Evolutionary conservation across 2,888 invertebrate genomes (phyloP).

Genomic region (Eristalis pertinax): DNA sequence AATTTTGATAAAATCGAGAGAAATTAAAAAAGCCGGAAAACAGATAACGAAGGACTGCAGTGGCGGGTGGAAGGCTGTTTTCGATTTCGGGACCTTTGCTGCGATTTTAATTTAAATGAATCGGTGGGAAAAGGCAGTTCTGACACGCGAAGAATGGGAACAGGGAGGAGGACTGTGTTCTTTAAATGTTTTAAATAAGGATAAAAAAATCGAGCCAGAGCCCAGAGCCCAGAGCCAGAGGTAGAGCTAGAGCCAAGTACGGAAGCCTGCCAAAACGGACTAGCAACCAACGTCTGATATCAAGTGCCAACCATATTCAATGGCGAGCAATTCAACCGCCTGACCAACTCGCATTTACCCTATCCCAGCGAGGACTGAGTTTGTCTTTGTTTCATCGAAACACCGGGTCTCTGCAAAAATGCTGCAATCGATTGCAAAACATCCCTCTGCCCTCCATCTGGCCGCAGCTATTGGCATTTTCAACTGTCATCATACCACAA

Average conservation of each 20-base stretch:
- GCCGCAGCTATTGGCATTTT: conserved; percentile 21
- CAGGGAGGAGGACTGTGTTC: too few relatives aligned
- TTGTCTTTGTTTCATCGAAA: too few relatives aligned
- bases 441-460: not conserved
- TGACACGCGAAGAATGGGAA: not conserved
- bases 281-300: too few relatives aligned
- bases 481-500: conserved; percentile 10
- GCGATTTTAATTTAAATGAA: not conserved
- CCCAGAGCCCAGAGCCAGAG: too few relatives aligned
- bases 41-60: not conserved
- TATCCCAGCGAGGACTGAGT: too few relatives aligned
- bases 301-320: too few relatives aligned
- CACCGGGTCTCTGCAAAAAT: not conserved
- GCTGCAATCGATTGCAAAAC: conserved; percentile 11
- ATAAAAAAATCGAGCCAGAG: too few relatives aligned
- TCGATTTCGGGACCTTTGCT: not conserved
- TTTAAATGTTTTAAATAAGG: too few relatives aligned
- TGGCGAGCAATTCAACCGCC: too few relatives aligned
- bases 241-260: too few relatives aligned
- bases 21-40: not conserved
- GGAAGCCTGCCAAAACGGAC: too few relatives aligned
- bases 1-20: conserved; percentile 8
- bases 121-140: not conserved
- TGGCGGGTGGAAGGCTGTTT: not conserved
- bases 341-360: too few relatives aligned